These are phyloP conservation scores for Machimus rusticus DNA, from an alignment of 2,888 invertebrate species.

Conservation along the genomic window DNA sequence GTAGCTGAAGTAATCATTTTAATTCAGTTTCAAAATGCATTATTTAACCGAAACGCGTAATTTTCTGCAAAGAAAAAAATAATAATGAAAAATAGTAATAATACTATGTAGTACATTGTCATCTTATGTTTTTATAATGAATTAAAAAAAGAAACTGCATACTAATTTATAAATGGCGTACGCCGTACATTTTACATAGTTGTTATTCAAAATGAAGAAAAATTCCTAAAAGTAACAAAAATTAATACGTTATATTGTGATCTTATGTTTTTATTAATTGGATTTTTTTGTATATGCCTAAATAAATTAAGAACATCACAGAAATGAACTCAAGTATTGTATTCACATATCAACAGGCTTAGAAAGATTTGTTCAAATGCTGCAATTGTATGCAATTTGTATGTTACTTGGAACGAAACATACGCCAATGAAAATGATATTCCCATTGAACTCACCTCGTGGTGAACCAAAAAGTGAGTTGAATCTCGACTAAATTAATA, in stretches of 20 bases:
- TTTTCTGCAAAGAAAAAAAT: background rate
- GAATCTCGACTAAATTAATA: slow-evolving; percentile 34
- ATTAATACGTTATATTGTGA: too few relatives aligned
- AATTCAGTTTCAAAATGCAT: background rate
- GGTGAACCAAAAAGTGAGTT: slow-evolving; percentile 46
- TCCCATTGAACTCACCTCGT: slow-evolving; percentile 45
- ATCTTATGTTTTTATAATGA: too few relatives aligned
- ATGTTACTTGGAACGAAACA: background rate
- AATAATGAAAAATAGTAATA: too few relatives aligned
- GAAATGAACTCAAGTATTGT: background rate
- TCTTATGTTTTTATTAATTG: too few relatives aligned
- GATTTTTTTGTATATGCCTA: too few relatives aligned
- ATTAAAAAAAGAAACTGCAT: too few relatives aligned
- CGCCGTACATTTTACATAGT: too few relatives aligned
- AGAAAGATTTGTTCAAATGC: background rate
- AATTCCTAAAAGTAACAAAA: too few relatives aligned
- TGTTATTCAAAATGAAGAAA: too few relatives aligned
- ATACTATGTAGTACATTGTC: too few relatives aligned
- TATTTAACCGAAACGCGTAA: background rate
- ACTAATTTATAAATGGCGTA: too few relatives aligned
- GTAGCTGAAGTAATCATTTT: background rate
- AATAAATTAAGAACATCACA: background rate
- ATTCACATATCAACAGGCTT: background rate
- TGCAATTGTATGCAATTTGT: background rate
- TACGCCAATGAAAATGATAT: slow-evolving; percentile 47